A percentile compares a stretch with the other conserved stretches of the same genome.
Conservation (phyloP, 2,113 vertebrate species). For the Rhipidura dahli region DNA sequence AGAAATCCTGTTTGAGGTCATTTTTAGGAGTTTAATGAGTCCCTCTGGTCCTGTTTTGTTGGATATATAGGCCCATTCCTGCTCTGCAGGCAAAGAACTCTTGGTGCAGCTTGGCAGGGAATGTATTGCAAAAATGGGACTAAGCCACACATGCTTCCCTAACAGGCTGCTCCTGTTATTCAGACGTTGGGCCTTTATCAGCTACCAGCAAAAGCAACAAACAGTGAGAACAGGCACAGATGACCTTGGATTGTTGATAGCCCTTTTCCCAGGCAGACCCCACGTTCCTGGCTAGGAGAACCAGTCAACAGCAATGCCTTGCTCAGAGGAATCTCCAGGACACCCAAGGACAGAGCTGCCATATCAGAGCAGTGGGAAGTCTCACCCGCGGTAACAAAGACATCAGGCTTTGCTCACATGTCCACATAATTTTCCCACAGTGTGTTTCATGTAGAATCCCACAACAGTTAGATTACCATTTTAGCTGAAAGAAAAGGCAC, state of each 20-base stretch:
- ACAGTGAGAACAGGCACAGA: background rate
- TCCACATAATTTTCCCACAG: background rate
- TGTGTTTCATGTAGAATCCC: background rate
- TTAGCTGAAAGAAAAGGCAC: background rate
- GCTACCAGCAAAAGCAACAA: conserved; percentile 9
- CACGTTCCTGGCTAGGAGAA: background rate
- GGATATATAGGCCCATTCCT: background rate
- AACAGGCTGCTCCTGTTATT: background rate
- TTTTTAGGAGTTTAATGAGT: background rate
- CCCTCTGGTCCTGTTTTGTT: background rate
- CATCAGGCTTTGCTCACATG: background rate
- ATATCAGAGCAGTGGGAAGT: background rate
- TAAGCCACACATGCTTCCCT: background rate
- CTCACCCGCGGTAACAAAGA: background rate
- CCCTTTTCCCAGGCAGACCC: background rate
- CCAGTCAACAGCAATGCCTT: background rate
- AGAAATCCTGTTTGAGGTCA: background rate
- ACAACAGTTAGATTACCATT: background rate
- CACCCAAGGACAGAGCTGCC: background rate
- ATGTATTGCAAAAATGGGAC: background rate
- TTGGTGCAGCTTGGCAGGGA: background rate
- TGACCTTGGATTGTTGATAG: conserved; percentile 1
- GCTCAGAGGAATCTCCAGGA: background rate
- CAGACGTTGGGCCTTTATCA: background rate
- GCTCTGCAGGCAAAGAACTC: background rate